Evolutionary conservation across 2,113 vertebrate genomes (phyloP).

Genomic region (Herpailurus yagouaroundi): DNA sequence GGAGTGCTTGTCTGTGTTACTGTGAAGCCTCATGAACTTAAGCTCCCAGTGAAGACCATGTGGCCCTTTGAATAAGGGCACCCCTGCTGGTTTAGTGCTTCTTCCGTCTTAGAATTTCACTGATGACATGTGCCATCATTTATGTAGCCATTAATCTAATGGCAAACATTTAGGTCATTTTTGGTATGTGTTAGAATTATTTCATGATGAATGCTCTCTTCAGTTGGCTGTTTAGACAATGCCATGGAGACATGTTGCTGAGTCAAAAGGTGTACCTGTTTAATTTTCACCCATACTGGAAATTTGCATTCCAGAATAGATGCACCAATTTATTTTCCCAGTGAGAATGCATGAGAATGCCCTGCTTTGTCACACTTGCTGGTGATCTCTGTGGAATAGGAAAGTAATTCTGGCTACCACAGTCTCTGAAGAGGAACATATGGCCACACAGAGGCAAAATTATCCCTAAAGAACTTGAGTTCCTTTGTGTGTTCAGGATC

Average conservation of each 20-base stretch:
- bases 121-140: background rate
- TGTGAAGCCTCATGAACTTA: background rate
- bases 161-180: background rate
- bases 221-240: background rate
- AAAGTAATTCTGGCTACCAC: background rate
- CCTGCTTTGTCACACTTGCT: background rate
- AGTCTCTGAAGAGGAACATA: background rate
- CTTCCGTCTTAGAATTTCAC: background rate
- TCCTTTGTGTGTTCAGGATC: background rate
- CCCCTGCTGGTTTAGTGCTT: background rate
- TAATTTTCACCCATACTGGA: background rate
- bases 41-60: background rate
- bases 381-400: background rate
- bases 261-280: background rate
- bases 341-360: background rate
- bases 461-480: conserved; percentile 18
- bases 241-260: background rate
- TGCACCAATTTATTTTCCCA: background rate
- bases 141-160: background rate
- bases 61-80: background rate
- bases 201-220: background rate
- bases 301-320: background rate
- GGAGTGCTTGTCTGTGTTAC: background rate
- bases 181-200: background rate
- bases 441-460: background rate